Conservation (phyloP, 2,888 invertebrate genomes). For the Argyra leucocephala region DNA sequence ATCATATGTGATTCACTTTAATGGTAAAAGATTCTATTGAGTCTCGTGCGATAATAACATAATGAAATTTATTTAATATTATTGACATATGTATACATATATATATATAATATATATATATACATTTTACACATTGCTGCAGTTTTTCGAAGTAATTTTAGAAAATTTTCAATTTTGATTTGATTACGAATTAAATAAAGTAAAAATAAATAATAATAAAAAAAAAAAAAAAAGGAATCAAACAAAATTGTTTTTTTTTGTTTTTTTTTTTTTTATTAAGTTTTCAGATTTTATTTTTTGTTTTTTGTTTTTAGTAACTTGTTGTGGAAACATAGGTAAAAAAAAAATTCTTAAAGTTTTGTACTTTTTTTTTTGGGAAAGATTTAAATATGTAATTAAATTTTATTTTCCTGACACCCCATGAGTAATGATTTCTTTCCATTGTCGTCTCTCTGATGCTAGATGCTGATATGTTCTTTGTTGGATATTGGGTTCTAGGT, state of each 20-base stretch:
- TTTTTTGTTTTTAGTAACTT: too few relatives aligned
- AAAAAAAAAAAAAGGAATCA: not conserved
- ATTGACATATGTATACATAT: too few relatives aligned
- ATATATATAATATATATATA: too few relatives aligned
- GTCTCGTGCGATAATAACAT: slow-evolving; percentile 17
- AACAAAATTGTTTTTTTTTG: not conserved
- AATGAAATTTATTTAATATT: slow-evolving; percentile 16
- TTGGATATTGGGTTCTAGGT: too few relatives aligned
- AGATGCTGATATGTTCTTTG: too few relatives aligned
- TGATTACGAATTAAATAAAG: slow-evolving; percentile 1
- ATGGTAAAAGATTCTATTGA: not conserved
- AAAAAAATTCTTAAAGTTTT: too few relatives aligned
- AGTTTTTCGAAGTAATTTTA: not conserved
- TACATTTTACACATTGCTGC: not conserved
- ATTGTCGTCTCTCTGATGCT: too few relatives aligned
- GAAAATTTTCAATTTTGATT: not conserved
- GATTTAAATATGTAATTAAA: too few relatives aligned
- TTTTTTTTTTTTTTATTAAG: not conserved
- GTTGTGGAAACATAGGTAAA: not conserved
- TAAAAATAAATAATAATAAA: not conserved
- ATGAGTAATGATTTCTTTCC: too few relatives aligned
- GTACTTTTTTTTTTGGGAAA: too few relatives aligned
- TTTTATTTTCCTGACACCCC: too few relatives aligned
- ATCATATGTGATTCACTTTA: not conserved
- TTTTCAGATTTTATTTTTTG: not conserved